phyloP scores from a whole-genome alignment of 2,797 vertebrate species.

The Cossypha polioptera region DNA sequence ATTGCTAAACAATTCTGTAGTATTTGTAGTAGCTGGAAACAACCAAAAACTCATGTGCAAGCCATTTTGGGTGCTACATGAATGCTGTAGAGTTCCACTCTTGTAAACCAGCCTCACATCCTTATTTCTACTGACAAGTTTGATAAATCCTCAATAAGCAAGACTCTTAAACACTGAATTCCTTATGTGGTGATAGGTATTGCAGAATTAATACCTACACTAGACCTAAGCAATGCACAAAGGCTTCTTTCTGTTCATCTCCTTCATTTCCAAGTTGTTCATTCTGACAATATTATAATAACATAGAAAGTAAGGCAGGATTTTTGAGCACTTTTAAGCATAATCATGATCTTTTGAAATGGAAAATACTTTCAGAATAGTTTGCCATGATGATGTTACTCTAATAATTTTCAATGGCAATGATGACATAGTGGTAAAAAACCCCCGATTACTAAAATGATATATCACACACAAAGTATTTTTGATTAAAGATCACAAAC shows the following conservation, averaged over 20 bases:
- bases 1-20: background rate
- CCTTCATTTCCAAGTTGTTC: background rate
- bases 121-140: background rate
- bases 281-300: background rate
- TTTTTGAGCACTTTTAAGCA: background rate
- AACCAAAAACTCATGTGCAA: rapidly evolving
- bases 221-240: background rate
- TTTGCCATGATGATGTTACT: background rate
- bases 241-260: background rate
- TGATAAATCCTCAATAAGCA: background rate
- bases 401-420: background rate
- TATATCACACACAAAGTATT: background rate
- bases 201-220: background rate
- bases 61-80: background rate
- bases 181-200: background rate
- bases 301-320: background rate
- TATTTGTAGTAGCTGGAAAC: background rate
- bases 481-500: background rate
- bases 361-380: background rate
- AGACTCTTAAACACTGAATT: background rate
- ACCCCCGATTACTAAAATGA: background rate
- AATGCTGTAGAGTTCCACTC: rapidly evolving
- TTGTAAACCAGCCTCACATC: background rate
- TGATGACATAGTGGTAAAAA: background rate
- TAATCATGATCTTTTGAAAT: rapidly evolving